phyloP scores from a whole-genome alignment of 2,113 vertebrate genomes.

The Cottus gobio region DNA sequence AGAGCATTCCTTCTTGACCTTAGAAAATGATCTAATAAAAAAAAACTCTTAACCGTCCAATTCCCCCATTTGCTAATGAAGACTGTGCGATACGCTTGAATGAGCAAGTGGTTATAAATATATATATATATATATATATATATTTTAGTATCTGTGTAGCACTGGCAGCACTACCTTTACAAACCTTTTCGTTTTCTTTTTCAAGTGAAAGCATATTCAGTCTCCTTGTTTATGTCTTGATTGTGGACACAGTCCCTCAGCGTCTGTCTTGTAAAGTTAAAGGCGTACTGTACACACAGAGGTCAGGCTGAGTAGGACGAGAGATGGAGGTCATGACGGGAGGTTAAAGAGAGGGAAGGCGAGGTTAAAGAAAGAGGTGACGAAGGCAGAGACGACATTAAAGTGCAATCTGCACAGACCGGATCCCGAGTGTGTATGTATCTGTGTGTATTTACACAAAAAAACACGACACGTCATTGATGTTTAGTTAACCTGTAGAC shows the following conservation, averaged over 20 bases:
- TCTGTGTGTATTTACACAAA: neutral
- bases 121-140: no score
- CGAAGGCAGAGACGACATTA: neutral
- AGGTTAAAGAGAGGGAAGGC: conserved; percentile 21
- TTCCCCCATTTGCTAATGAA: no score
- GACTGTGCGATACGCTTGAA: no score
- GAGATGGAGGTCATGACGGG: conserved; percentile 4
- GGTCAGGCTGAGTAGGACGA: conserved; percentile 16
- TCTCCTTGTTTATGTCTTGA: neutral
- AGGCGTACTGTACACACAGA: neutral
- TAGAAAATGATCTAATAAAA: neutral
- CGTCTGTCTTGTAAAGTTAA: neutral
- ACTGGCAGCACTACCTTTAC: no score
- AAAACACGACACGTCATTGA: neutral
- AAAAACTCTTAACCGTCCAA: no score
- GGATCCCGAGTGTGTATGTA: neutral
- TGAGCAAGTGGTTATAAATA: no score
- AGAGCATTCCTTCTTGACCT: neutral
- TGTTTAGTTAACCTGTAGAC: neutral
- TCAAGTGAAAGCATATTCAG: neutral
- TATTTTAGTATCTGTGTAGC: neutral
- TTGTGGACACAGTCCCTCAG: neutral
- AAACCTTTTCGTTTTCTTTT: no score
- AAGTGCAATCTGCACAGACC: neutral
- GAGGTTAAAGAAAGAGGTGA: conserved; percentile 29